Percentiles rank a stretch among this genome's conserved stretches.
These are phyloP conservation scores for Neostethus bicornis DNA, from an alignment of 2,797 vertebrate species.

Conservation along the genomic window DNA sequence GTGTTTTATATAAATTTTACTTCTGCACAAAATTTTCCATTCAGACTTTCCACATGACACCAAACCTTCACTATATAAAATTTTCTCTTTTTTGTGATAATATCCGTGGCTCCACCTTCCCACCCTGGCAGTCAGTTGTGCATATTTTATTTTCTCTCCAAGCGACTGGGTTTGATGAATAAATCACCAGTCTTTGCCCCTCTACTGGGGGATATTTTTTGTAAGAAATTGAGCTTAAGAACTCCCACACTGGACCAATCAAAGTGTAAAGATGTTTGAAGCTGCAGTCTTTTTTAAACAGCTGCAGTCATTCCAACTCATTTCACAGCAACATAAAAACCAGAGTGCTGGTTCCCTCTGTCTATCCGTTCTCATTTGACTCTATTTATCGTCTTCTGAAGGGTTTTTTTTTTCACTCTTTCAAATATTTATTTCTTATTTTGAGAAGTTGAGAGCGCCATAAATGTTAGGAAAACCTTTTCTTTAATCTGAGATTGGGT, in stretches of 20 bases:
- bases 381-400: background rate
- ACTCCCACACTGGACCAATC: constrained; percentile 60
- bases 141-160: constrained; percentile 38
- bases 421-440: constrained; percentile 3
- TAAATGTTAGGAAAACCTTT: background rate
- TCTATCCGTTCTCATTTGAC: constrained; percentile 6
- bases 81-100: constrained; percentile 25
- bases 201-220: constrained; percentile 28
- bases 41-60: constrained; percentile 10
- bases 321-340: constrained; percentile 52
- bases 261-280: constrained; percentile 66
- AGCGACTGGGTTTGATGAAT: constrained; percentile 52
- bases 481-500: background rate
- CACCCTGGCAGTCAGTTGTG: constrained; percentile 25
- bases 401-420: background rate
- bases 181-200: constrained; percentile 48
- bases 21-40: constrained; percentile 22
- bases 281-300: constrained; percentile 40
- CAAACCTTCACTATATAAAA: constrained; percentile 10
- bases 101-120: constrained; percentile 27
- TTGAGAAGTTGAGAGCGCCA: background rate
- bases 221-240: constrained; percentile 52
- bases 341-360: constrained; percentile 22
- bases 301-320: constrained; percentile 46
- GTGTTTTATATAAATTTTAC: constrained; percentile 19